A percentile compares a stretch with the other conserved stretches of the same genome.
Evolutionary conservation across 2,113 vertebrate genomes (phyloP).

Genomic region (Capreolus pygargus): DNA sequence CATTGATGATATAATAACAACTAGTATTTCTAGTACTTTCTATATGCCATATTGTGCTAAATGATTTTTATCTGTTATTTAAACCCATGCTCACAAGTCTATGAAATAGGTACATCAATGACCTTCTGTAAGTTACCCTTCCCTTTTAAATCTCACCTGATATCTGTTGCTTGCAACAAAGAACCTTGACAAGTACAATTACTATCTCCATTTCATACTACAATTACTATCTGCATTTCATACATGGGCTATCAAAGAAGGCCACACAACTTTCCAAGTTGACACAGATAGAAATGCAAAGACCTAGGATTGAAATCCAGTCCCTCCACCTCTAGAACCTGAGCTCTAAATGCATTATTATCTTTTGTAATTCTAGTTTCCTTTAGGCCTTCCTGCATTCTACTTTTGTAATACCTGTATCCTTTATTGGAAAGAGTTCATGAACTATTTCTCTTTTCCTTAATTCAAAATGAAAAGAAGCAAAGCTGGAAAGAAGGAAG

Average conservation of each 20-base stretch:
- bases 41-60: background rate
- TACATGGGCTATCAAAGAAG: background rate
- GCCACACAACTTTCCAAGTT: background rate
- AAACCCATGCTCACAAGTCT: background rate
- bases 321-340: background rate
- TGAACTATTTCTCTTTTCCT: background rate
- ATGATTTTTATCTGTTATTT: background rate
- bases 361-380: background rate
- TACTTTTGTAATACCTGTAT: background rate
- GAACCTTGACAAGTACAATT: background rate
- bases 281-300: background rate
- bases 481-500: slow-evolving; percentile 2
- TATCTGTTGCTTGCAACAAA: background rate
- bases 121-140: background rate
- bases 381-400: background rate
- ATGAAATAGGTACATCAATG: background rate
- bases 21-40: background rate
- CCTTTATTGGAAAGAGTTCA: background rate
- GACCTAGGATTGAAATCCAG: background rate
- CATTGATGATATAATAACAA: background rate
- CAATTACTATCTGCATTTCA: background rate
- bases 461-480: slow-evolving; percentile 11
- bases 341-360: background rate
- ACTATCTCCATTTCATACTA: background rate
- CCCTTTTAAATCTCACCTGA: background rate